Evolutionary conservation across 1,140 invertebrate species (phyloP).

Genomic region (Drosophila nigromelanica): DNA sequence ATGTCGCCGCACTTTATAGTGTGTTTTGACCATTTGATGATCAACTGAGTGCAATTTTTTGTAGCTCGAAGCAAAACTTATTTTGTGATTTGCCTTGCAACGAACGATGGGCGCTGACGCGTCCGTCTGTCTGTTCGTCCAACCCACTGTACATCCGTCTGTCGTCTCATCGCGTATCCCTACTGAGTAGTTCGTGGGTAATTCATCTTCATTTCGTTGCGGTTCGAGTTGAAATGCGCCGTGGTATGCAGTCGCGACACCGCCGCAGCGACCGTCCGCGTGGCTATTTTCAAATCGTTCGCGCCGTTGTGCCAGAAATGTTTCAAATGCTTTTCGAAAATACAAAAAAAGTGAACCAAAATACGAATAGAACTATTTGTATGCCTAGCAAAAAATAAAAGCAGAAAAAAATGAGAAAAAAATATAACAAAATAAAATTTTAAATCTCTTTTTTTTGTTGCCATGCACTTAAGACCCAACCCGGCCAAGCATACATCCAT

Average conservation of each 20-base stretch:
- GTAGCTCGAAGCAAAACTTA: slow-evolving; percentile 70
- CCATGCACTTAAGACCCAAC: slow-evolving; percentile 63
- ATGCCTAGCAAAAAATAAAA: slow-evolving; percentile 1
- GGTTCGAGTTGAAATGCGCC: slow-evolving; percentile 80
- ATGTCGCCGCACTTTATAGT: slow-evolving; percentile 46
- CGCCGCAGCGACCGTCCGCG: slow-evolving; percentile 24
- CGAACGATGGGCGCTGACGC: slow-evolving; percentile 40
- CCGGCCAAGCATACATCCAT: slow-evolving; percentile 47
- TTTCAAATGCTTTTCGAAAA: slow-evolving; percentile 75
- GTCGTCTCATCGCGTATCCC: slow-evolving; percentile 29
- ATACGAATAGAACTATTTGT: slow-evolving; percentile 38
- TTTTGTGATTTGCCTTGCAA: slow-evolving; percentile 72
- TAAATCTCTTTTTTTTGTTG: slow-evolving; percentile 44
- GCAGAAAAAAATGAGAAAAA: slow-evolving; percentile 9
- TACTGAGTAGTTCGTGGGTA: slow-evolving; percentile 71
- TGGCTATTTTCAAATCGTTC: slow-evolving; percentile 71
- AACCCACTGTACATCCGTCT: too few species aligned
- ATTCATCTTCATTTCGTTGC: slow-evolving; percentile 83
- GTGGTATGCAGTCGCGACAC: slow-evolving; percentile 75
- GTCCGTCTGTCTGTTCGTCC: not conserved
- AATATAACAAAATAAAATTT: slow-evolving; percentile 40
- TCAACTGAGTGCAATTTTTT: slow-evolving; percentile 72
- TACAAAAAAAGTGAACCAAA: slow-evolving; percentile 45
- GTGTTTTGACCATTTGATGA: slow-evolving; percentile 66
- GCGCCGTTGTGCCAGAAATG: slow-evolving; percentile 78